These are phyloP conservation scores for Stenodema calcarata DNA, from an alignment of 2,888 invertebrate species.

Conservation along the genomic window DNA sequence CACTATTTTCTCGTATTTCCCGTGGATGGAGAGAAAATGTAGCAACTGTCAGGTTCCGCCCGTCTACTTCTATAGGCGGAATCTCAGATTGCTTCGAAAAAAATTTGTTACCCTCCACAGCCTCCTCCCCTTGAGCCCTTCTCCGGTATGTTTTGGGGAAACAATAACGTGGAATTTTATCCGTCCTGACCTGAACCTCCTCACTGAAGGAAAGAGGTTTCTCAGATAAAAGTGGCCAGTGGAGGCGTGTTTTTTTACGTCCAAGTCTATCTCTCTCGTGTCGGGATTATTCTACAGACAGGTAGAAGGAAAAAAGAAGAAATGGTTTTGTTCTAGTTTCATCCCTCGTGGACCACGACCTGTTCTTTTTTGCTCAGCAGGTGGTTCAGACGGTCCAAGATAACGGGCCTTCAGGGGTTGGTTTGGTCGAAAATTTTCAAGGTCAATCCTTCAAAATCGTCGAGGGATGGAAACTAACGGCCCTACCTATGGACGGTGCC, in stretches of 20 bases:
- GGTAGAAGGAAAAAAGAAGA: not conserved
- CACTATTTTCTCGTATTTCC: not conserved
- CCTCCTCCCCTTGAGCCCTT: not conserved
- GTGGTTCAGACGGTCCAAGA: conserved; percentile 19
- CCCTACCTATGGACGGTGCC: conserved; percentile 8
- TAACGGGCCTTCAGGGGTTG: not conserved
- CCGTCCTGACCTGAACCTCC: not conserved
- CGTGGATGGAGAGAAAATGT: not conserved
- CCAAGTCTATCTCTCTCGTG: not conserved
- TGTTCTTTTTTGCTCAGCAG: not conserved
- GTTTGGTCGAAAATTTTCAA: conserved; percentile 16
- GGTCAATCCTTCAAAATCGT: conserved; percentile 5
- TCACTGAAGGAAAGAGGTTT: not conserved
- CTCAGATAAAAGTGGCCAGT: conserved; percentile 17
- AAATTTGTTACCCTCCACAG: not conserved
- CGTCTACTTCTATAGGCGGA: not conserved
- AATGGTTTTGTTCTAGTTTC: conserved; percentile 14
- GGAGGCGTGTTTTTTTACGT: not conserved
- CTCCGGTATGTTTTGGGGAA: not conserved
- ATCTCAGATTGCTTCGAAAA: not conserved
- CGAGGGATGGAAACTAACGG: conserved; percentile 12
- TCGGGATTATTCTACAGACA: conserved; percentile 17
- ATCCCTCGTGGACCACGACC: not conserved
- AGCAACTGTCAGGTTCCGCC: not conserved
- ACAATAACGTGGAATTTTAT: conserved; percentile 32